Base-by-base conservation (phyloP, 2,113 vertebrate species). In the Etheostoma spectabile region DNA sequence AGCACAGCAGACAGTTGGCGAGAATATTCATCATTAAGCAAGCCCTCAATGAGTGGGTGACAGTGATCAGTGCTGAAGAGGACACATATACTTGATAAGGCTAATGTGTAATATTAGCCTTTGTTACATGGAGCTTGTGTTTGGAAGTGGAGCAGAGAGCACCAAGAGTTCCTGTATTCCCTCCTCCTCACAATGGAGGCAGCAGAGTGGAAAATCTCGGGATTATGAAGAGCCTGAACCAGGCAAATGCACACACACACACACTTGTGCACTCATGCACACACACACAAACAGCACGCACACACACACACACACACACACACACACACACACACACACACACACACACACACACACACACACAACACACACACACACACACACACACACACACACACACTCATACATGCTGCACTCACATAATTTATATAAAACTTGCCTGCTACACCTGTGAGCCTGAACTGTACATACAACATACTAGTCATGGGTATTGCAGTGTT, bases 121-220 rank as follows among this genome's bases (percentile, higher is more conserved):
- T 83, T 88, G 74, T 86, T 88, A 79, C 64, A 64, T 70, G 64
- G 78, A 82, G 83, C 82, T 62, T 61, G 77, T 81, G 83, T 83
- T 79, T 84, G 74, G 67, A 87, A 90, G 84, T 88, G 77, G 78
- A 87, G 82, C 77, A 64, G 81, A 77, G 86, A 72, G 80, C 84
- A 79, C 27, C 56, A 74, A 76, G 64, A 85, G 85, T 89, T 74
- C 80, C 86, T 77, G 53, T 79, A 72, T 90, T 85, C 77, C 79
- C 82, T 83, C 67, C 80, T 80, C 67, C 76, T 83, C 72, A 88
- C 90, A 93, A 89, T 89, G 77, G 85, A 85, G 70, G 89, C 86
- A 84, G 83, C 77, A 75, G 86, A 92, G 90, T 89, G 90, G 90
- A 93, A 93, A 88, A 91, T 88, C 71, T 85, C 19, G 86, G 79